phyloP scores from a whole-genome alignment of 2,113 vertebrate genomes.

The Siniperca knerii region DNA sequence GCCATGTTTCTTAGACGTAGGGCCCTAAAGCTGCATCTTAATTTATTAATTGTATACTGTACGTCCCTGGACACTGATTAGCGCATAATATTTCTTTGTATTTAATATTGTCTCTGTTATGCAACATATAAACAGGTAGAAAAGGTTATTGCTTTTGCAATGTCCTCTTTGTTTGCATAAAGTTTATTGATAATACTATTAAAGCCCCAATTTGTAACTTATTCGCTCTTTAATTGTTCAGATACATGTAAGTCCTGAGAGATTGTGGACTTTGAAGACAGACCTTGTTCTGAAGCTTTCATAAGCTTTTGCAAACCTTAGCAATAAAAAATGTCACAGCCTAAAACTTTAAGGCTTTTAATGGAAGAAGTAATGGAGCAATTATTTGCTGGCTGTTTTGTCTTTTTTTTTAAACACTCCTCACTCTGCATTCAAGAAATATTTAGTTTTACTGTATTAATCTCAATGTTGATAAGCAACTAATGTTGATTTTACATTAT shows the following conservation, averaged over 20 bases:
- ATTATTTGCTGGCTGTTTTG: neutral
- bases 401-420: neutral
- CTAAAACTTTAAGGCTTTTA: neutral
- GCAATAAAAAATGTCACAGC: neutral
- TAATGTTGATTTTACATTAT: neutral
- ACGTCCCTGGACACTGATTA: conserved; percentile 12
- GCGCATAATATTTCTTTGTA: neutral
- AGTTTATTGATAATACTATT: neutral
- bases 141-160: conserved; percentile 2
- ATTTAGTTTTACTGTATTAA: neutral
- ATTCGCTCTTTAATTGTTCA: neutral
- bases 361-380: neutral
- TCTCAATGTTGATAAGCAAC: neutral
- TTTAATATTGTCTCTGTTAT: neutral
- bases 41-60: conserved; percentile 21
- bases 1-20: conserved; percentile 4
- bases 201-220: neutral
- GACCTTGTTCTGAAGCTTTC: neutral
- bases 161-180: conserved; percentile 8
- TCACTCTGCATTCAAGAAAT: neutral
- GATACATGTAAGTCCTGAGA: neutral
- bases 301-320: conserved; percentile 5
- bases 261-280: neutral
- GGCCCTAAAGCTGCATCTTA: conserved; percentile 20
- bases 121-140: neutral